Evolutionary conservation across 1,140 invertebrate species (phyloP), one percentile per base, ranked within the genome.

Genomic region (Sarcophaga bullata): DNA sequence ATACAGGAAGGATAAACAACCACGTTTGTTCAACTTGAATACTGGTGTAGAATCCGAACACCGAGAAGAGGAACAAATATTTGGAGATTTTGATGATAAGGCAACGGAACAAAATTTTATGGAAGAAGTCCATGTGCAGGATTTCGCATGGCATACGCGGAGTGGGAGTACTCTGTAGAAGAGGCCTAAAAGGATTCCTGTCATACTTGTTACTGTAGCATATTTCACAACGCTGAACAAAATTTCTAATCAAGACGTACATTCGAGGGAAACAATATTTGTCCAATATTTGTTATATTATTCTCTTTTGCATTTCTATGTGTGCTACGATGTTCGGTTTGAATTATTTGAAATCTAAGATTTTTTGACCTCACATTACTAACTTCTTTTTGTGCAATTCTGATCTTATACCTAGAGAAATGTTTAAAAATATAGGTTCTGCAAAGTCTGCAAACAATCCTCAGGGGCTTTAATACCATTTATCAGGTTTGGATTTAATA

Each of bases 1-100:
- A 92, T 88, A 85, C 92, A 92, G 7, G 84, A 93, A 9, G 92
- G 92, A n/a, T n/a, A n/a, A n/a, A n/a, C n/a, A n/a, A n/a, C n/a
- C n/a, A n/a, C n/a, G n/a, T n/a, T n/a, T n/a, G n/a, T n/a, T n/a
- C n/a, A n/a, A n/a, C n/a, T n/a, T n/a, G n/a, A n/a, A n/a, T n/a
- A n/a, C n/a, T n/a, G n/a, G n/a, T n/a, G n/a, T n/a, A n/a, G n/a
- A n/a, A n/a, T n/a, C n/a, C 8, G 86, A 90, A 11, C 92, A 92
- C 13, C 13, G 11, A 58, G 10, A 11, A 58, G n/a, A 58, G 52
- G 10, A 58, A 58, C 11, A 58, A 11, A 6, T 58, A 58, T 58
- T 13, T 88, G 87, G 0, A 58, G 10, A 11, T 6, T 6, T 15
- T 15, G 13, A 11, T 15, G 9, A 10, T 13, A 15, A 6, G 11